These are phyloP conservation scores for Penelope pileata DNA, from an alignment of 2,113 vertebrate genomes.

Conservation along the genomic window DNA sequence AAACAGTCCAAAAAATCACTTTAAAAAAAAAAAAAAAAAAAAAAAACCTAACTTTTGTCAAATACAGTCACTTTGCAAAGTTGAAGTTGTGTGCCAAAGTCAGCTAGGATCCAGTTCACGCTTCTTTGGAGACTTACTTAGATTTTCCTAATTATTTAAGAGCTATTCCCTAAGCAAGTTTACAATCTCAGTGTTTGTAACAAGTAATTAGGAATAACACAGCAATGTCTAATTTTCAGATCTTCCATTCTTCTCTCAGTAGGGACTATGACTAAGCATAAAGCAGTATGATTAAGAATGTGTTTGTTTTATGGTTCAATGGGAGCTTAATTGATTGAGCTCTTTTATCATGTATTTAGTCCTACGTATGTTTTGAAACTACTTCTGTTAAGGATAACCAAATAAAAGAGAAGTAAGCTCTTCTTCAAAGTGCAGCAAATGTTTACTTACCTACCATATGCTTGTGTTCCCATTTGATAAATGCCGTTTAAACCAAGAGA, in stretches of 20 bases:
- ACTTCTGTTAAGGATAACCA: neutral
- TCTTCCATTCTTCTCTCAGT: neutral
- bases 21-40: no score
- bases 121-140: neutral
- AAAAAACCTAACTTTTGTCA: neutral
- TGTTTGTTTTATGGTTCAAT: neutral
- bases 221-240: neutral
- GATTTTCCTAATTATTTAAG: neutral
- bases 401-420: conserved; percentile 3
- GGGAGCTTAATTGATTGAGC: conserved; percentile 29
- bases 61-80: fast-evolving
- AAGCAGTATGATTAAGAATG: conserved; percentile 36
- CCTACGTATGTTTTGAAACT: neutral
- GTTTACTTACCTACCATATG: conserved; percentile 30
- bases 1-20: neutral
- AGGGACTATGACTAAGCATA: neutral
- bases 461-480: conserved; percentile 67
- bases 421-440: conserved; percentile 18
- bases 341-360: conserved; percentile 29
- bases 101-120: neutral
- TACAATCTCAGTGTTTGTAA: neutral
- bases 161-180: neutral
- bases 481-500: conserved; percentile 20
- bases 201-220: neutral
- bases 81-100: neutral